Base-by-base conservation (phyloP, 2,888 invertebrate species). In the Napeogenes sylphis region DNA sequence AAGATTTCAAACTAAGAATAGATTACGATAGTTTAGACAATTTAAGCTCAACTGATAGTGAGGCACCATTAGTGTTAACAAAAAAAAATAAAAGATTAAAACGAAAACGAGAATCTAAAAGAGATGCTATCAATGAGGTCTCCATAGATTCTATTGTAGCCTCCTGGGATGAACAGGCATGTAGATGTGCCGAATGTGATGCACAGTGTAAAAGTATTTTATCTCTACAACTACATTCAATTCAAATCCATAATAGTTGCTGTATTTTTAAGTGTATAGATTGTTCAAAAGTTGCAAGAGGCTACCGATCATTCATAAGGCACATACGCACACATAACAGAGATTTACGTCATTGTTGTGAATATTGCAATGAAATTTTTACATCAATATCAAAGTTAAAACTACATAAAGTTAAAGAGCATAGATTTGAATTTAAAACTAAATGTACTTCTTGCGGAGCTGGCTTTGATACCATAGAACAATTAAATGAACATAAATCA, bases 221-320 rank as follows among this genome's bases (percentile, higher is more conserved):
- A 21, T 84, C 83, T 0, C 61, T 90, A 57, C 79, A 87, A 56
- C 76, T 90, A 2, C 90, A 90, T 69, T 82, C 88, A 0, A 55
- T 86, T 51, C 84, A 90, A 73, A 89, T 87, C 67, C 90, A 90
- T 62, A 69, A 78, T 0, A 74, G 73, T 5, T 90, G 90, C 65
- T 87, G 87, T 45, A 65, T 76, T 0, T 89, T 87, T 58, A 90
- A 90, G 68, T 90, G 90, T 66, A 77, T 83, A 0, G 85, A 87
- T 4, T 90, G 90, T 2, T 74, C 77, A 1, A 87, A 85, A 73
- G 78, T 84, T 0, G 68, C 82, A 0, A 71, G 74, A 0, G 85
- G 75, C 53, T 85, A 77, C 62, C 80, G 81, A 64, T 70, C 78
- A 0, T 89, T 89, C 42, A 67, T 90, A 0, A 84, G 80, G 62